Base-by-base conservation (phyloP, 1,140 invertebrate genomes). In the Megalopta genalis region DNA sequence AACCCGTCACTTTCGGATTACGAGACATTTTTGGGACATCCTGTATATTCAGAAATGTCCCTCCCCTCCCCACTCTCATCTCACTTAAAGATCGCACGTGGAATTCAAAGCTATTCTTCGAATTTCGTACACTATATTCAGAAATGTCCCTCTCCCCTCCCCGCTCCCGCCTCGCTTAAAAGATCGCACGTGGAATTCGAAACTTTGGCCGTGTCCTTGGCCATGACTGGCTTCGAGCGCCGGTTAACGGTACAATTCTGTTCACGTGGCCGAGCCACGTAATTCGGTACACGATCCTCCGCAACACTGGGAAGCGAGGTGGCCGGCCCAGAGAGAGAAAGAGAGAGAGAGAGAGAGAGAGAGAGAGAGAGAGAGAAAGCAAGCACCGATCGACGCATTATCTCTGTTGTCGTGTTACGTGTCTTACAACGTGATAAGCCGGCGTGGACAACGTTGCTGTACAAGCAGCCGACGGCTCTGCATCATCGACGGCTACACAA, bases 341-440 rank as follows among this genome's bases (percentile, higher is more conserved):
- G n/a, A n/a, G n/a, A n/a, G n/a, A n/a, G n/a, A n/a, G n/a, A n/a
- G n/a, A n/a, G n/a, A n/a, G n/a, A n/a, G n/a, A n/a, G n/a, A n/a
- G n/a, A n/a, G n/a, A n/a, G n/a, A n/a, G n/a, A n/a, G n/a, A n/a
- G n/a, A n/a, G n/a, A n/a, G n/a, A n/a, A n/a, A 65, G 71, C 65
- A 64, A 76, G 77, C 52, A 73, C 18, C 79, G 78, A 80, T 70
- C 70, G 67, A 71, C 63, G 76, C 71, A 82, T 83, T 84, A 88
- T 84, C 83, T 70, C 73, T 70, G 80, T 84, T 88, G 87, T 85
- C 85, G 76, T 77, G 84, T 88, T 82, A 78, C 82, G 81, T 87
- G 88, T 89, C 86, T 90, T 89, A 90, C 88, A 89, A 86, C 84
- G 77, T 86, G 87, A 88, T 89, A 89, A 87, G 86, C 86, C 81